These are phyloP conservation scores for Telmatherina bonti DNA, from an alignment of 2,797 vertebrate species.

Conservation along the genomic window DNA sequence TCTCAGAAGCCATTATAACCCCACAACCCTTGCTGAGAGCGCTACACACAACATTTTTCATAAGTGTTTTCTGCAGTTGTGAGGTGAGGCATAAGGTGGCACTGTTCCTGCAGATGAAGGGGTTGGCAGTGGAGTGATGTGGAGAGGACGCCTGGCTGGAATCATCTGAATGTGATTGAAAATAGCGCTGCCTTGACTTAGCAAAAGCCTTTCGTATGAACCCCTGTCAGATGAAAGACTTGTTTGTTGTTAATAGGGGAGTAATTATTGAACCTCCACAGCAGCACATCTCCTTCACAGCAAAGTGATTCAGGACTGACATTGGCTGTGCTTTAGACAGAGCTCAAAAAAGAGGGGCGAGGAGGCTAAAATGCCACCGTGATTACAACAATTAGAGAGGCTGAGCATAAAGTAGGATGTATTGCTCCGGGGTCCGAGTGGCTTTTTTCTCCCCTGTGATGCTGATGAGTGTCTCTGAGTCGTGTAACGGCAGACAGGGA, in stretches of 20 bases:
- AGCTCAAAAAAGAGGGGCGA: conserved; percentile 57
- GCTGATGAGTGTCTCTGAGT: conserved; percentile 66
- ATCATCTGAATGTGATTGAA: conserved; percentile 65
- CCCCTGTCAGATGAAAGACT: conserved; percentile 66
- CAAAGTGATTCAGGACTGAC: conserved; percentile 53
- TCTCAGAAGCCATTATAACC: not conserved
- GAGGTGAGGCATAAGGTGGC: conserved; percentile 69
- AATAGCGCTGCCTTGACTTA: conserved; percentile 69
- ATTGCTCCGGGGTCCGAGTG: conserved; percentile 55
- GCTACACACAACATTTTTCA: conserved; percentile 7
- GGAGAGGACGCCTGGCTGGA: conserved; percentile 46
- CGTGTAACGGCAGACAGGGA: conserved; percentile 69
- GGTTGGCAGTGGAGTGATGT: conserved; percentile 18
- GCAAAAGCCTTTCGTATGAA: conserved; percentile 56
- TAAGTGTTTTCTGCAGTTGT: conserved; percentile 30
- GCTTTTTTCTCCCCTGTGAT: conserved; percentile 68
- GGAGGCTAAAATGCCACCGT: conserved; percentile 71
- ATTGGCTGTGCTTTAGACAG: conserved; percentile 54
- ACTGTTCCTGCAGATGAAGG: conserved; percentile 73
- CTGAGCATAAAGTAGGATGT: conserved; percentile 59
- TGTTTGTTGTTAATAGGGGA: conserved; percentile 77
- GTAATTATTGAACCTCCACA: conserved; percentile 69
- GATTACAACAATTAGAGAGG: conserved; percentile 76
- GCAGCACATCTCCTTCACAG: conserved; percentile 61
- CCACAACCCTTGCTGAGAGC: not conserved